Evolutionary conservation across 2,888 invertebrate species (phyloP).

Genomic region (Lasius fuliginosus): DNA sequence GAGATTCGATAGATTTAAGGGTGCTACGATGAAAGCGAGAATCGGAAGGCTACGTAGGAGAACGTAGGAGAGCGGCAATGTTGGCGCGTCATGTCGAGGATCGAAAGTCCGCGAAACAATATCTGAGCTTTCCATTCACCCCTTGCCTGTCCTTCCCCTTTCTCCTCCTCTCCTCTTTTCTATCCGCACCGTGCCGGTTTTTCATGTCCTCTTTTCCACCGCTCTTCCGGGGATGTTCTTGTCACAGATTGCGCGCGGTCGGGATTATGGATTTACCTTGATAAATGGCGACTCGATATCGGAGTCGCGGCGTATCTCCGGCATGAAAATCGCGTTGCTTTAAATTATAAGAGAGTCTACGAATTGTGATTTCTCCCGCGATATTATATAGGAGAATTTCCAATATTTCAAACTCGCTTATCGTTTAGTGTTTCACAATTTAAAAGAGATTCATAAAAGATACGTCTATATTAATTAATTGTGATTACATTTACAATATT

Average conservation of each 20-base stretch:
- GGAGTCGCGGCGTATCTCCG: slow-evolving; percentile 22
- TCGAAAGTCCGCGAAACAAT: slow-evolving; percentile 84
- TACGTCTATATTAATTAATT: background rate
- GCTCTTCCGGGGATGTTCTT: slow-evolving; percentile 44
- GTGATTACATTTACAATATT: background rate
- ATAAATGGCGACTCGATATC: slow-evolving; percentile 56
- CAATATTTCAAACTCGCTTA: background rate
- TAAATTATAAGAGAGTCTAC: slow-evolving; percentile 47
- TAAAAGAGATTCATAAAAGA: background rate
- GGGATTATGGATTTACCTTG: slow-evolving; percentile 57
- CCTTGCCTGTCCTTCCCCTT: slow-evolving; percentile 60
- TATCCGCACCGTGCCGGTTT: slow-evolving; percentile 15
- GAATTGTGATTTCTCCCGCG: slow-evolving; percentile 30
- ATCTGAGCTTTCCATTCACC: slow-evolving; percentile 74
- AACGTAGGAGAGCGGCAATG: slow-evolving; percentile 61
- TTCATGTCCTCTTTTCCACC: slow-evolving; percentile 56
- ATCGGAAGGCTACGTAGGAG: slow-evolving; percentile 1
- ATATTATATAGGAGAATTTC: slow-evolving; percentile 2
- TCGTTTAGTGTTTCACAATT: background rate
- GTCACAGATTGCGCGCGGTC: slow-evolving; percentile 52
- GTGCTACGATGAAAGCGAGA: slow-evolving; percentile 32
- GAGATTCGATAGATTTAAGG: slow-evolving; percentile 49
- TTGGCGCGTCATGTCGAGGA: slow-evolving; percentile 75
- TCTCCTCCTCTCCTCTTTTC: background rate
- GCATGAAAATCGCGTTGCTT: slow-evolving; percentile 45